A percentile compares a stretch with the other conserved stretches of the same genome.
These are phyloP conservation scores for Idaea straminata DNA, from an alignment of 2,888 invertebrate genomes.

Conservation along the genomic window DNA sequence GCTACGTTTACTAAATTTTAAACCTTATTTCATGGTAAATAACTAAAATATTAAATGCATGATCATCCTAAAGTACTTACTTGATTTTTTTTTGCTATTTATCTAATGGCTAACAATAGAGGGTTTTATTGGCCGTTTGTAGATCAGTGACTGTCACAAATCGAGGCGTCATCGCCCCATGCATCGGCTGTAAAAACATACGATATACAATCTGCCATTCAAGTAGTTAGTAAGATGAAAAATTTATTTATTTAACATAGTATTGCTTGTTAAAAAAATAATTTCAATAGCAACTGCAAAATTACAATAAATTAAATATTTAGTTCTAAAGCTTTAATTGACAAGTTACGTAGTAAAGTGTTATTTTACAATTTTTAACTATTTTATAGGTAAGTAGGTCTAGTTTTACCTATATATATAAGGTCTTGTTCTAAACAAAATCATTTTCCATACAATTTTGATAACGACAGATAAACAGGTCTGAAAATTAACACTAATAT, in stretches of 20 bases:
- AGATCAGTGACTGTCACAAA: slow-evolving; percentile 67
- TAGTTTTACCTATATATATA: neutral
- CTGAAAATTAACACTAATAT: slow-evolving; percentile 19
- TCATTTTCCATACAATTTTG: neutral
- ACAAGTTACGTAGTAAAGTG: no score
- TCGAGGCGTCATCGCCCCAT: slow-evolving; percentile 55
- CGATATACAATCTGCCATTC: slow-evolving; percentile 29
- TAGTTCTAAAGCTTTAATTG: no score
- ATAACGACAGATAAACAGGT: neutral
- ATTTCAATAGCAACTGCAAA: slow-evolving; percentile 5
- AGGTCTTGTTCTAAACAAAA: neutral
- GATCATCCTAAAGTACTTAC: slow-evolving; percentile 47
- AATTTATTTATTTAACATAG: slow-evolving; percentile 23
- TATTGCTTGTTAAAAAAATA: slow-evolving; percentile 6
- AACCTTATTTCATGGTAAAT: slow-evolving; percentile 45
- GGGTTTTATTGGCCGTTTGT: slow-evolving; percentile 72
- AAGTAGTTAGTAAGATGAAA: slow-evolving; percentile 6
- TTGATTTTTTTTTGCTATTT: slow-evolving; percentile 53
- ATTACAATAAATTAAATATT: slow-evolving; percentile 8
- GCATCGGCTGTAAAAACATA: slow-evolving; percentile 68
- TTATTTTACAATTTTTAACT: no score
- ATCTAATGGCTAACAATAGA: slow-evolving; percentile 61
- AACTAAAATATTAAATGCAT: slow-evolving; percentile 41
- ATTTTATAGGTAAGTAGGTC: no score
- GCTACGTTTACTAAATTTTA: neutral